Evolutionary conservation across 2,113 vertebrate species (phyloP), one percentile per base, ranked within the genome.

Genomic region (Sterrhoptilus dennistouni): DNA sequence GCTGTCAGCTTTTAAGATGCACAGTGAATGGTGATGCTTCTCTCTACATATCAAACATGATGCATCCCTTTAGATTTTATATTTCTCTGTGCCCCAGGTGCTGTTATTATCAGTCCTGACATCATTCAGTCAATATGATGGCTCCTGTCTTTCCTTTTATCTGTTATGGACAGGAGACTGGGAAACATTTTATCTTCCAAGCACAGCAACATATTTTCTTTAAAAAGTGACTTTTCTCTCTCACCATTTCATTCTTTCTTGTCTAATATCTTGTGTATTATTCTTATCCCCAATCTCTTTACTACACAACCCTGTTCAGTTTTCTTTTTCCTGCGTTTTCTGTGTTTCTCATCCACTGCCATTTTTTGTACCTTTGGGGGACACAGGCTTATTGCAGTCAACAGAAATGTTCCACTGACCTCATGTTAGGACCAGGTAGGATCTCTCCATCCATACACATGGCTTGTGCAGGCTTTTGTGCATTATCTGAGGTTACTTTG

Each of bases 131-230:
- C 38, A 36, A 40, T 94, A 87, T 95, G 90, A 95, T 90, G 87
- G 92, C 53, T 50, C 64, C 86, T 54, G 40, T 97, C 94, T 93
- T 90, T 91, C 83, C 84, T 89, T 97, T 97, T 95, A 89, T 96
- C 89, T 95, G 71, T 87, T 94, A 94, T 74, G 80, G 88, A 92
- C 93, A 87, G 65, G 74, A 71, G 74, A 84, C 61, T 97, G 92
- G 80, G 87, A 97, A 95, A 95, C 69, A 94, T 94, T 96, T 97
- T 96, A 94, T 96, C 94, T 93, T 89, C 83, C 56, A 53, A 95
- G 64, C 38, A 60, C 47, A 93, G 80, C 54, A 84, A 80, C 53
- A 81, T 89, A 54, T 96, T 95, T 87, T 85, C 72, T 81, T 96
- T 77, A 49, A 83, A 81, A 96, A 91, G 71, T 47, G 40, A 56